Evolutionary conservation across 2,888 invertebrate species (phyloP).

Genomic region (Trissolcus brochymenae): DNA sequence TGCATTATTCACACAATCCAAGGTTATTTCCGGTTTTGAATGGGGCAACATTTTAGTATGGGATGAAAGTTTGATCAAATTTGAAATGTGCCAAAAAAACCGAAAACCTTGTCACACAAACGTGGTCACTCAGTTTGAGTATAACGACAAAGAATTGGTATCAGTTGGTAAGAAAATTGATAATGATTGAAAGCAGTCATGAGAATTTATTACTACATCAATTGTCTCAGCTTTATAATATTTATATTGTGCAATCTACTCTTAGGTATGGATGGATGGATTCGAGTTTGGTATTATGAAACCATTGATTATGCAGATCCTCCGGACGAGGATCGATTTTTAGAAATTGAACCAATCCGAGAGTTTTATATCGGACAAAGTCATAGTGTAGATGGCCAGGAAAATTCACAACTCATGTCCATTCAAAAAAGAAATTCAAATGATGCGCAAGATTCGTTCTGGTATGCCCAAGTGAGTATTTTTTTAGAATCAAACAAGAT

Average conservation of each 20-base stretch:
- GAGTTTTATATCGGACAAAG: slow-evolving; percentile 82
- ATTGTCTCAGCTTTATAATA: not conserved
- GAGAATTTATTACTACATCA: slow-evolving; percentile 1
- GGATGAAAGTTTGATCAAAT: slow-evolving; percentile 92
- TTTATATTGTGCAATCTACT: not conserved
- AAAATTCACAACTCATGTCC: slow-evolving; percentile 76
- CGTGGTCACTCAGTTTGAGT: slow-evolving; percentile 83
- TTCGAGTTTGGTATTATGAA: slow-evolving; percentile 93
- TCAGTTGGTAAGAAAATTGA: slow-evolving; percentile 76
- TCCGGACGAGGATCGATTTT: slow-evolving; percentile 86
- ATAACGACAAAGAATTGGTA: slow-evolving; percentile 78
- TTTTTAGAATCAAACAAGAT: not conserved
- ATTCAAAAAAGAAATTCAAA: slow-evolving; percentile 77
- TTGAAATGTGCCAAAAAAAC: slow-evolving; percentile 86
- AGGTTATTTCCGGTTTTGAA: slow-evolving; percentile 90
- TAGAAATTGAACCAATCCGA: slow-evolving; percentile 91
- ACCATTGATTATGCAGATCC: slow-evolving; percentile 92
- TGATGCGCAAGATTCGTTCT: slow-evolving; percentile 75
- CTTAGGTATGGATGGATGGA: slow-evolving; percentile 85
- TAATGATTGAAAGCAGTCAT: not conserved
- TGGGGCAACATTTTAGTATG: slow-evolving; percentile 96
- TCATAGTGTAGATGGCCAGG: slow-evolving; percentile 49
- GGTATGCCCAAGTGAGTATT: slow-evolving; percentile 86
- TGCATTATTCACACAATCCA: slow-evolving; percentile 8
- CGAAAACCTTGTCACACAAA: slow-evolving; percentile 86